A percentile compares a stretch with the other conserved stretches of the same genome.
Evolutionary conservation across 2,113 vertebrate species (phyloP).

Genomic region (Ophiodon elongatus): DNA sequence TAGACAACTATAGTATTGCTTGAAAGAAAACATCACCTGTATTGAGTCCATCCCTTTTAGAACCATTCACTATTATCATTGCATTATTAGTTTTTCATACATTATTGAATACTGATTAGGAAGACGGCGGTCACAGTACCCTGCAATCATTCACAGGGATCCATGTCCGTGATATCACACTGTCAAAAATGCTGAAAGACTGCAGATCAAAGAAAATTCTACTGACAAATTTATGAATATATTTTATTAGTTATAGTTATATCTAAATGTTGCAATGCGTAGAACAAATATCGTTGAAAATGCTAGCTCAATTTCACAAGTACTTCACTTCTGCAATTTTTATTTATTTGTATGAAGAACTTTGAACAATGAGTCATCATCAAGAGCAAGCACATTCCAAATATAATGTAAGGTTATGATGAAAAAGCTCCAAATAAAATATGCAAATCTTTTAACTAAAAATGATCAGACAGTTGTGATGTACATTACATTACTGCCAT

Average conservation of each 20-base stretch:
- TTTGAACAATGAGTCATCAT: neutral
- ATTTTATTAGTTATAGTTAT: neutral
- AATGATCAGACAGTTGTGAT: neutral
- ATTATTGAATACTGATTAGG: constrained; percentile 29
- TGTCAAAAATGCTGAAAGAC: neutral
- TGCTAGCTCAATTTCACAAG: neutral
- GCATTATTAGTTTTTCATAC: constrained; percentile 25
- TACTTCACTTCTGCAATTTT: neutral
- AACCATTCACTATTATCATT: constrained; percentile 6
- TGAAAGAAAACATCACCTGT: neutral
- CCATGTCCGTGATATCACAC: constrained; percentile 26
- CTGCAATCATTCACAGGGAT: constrained; percentile 7
- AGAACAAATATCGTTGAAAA: neutral
- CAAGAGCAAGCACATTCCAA: neutral
- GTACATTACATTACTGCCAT: too few relatives aligned
- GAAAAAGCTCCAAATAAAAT: neutral
- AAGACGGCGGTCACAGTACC: constrained; percentile 17
- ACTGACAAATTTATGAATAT: neutral
- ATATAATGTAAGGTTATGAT: neutral
- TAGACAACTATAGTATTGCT: too few relatives aligned
- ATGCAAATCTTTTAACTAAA: neutral
- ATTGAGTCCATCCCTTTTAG: neutral
- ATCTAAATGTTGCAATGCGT: neutral
- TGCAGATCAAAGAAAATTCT: neutral
- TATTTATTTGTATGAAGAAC: neutral